Conservation (phyloP, 2,888 invertebrate species). For the Eueremaeus valkanovi region DNA sequence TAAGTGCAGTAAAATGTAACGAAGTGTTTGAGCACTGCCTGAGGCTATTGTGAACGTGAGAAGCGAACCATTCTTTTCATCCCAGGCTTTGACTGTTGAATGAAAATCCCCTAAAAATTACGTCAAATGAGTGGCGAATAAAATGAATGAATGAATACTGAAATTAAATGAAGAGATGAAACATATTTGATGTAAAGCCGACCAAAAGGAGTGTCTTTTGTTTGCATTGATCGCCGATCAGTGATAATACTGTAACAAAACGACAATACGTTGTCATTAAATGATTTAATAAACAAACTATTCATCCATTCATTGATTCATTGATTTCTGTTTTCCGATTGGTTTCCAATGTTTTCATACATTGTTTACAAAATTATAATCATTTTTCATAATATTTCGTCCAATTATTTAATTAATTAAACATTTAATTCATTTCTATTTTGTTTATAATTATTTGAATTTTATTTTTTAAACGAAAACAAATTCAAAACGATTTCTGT, state of each 20-base stretch:
- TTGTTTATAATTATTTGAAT: neutral
- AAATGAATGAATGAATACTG: too few species aligned
- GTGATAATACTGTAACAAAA: neutral
- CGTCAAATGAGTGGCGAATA: too few species aligned
- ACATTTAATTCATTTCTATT: neutral
- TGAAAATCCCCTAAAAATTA: too few species aligned
- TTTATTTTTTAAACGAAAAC: too few species aligned
- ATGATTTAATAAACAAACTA: neutral
- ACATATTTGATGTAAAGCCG: too few species aligned
- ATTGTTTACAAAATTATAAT: neutral
- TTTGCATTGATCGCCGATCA: neutral
- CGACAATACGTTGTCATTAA: conserved; percentile 6
- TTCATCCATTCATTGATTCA: neutral
- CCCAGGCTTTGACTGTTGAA: too few species aligned
- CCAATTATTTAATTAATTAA: neutral
- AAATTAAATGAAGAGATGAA: too few species aligned
- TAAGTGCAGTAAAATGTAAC: too few species aligned
- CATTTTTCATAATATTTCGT: neutral
- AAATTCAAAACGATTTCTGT: neutral
- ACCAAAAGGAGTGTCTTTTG: conserved; percentile 28
- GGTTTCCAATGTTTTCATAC: neutral
- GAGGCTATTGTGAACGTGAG: too few species aligned
- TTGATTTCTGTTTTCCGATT: neutral
- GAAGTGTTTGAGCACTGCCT: too few species aligned
- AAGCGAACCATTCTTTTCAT: too few species aligned